Evolutionary conservation across 2,113 vertebrate genomes (phyloP).

Genomic region (Bufo gargarizans): DNA sequence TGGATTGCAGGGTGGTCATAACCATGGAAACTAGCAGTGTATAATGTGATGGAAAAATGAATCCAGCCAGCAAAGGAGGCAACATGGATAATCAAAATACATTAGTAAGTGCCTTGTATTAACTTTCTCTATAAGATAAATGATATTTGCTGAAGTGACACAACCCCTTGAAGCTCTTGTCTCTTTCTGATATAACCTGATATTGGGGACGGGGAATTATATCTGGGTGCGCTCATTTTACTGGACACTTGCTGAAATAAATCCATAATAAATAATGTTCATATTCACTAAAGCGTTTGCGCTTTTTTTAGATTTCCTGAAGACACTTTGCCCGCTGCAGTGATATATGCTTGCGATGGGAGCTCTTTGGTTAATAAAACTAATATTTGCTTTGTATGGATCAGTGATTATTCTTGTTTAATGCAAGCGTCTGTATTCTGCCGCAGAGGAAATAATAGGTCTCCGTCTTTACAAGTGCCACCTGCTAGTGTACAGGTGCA

Average conservation of each 20-base stretch:
- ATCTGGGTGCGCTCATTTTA: neutral
- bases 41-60: no score
- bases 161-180: neutral
- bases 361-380: constrained; percentile 21
- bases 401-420: constrained; percentile 24
- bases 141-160: no score
- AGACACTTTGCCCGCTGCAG: neutral
- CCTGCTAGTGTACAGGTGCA: constrained; percentile 53
- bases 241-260: neutral
- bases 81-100: no score
- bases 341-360: neutral
- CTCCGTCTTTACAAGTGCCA: constrained; percentile 13
- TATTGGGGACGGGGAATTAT: neutral
- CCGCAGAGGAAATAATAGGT: constrained; percentile 5
- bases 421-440: neutral
- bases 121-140: no score
- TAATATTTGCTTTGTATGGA: constrained; percentile 41
- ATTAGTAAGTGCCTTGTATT: no score
- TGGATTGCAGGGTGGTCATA: no score
- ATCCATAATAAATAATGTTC: neutral
- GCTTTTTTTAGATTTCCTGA: neutral
- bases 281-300: neutral
- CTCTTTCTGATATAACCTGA: neutral
- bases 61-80: no score
- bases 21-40: no score